Base-by-base conservation (phyloP, 2,888 invertebrate species). In the Mythimna pallens region DNA sequence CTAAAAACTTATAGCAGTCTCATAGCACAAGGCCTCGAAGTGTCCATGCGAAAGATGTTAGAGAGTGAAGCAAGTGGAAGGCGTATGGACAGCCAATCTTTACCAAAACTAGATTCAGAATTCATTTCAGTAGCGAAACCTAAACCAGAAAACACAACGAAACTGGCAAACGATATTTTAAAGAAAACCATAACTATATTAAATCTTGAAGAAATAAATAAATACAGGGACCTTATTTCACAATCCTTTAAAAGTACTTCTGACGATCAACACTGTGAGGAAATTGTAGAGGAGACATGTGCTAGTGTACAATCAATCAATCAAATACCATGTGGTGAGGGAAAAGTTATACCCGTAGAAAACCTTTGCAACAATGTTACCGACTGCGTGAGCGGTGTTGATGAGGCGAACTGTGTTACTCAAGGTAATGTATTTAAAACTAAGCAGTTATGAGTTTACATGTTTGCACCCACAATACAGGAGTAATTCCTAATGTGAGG, bases 371-470 rank as follows among this genome's bases (percentile, higher is more conserved):
- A 95, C 80, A 93, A 92, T 50, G 77, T 83, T 2, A 57, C 73
- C 43, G 92, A 95, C 65, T 95, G 95, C 64, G 59, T 79, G 3
- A 92, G 92, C 76, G 84, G 80, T 77, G 89, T 92, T 4, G 95
- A 95, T 78, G 95, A 95, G 89, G 81, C 73, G 43, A 83, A 92
- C 73, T 95, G 94, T 83, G 78, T 83, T 57, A 70, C 80, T 70
- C 89, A 92, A 90, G 93, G 94, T 94, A 84, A 70, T 59, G 2
- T 69, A 9, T 17, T 52, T 17, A 22, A 52, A n/a, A n/a, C 9
- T 20, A 50, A 9, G 36, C 36, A 36, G 36, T 2, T 40, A 40
- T 43, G 5, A 47, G 14, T 3, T 17, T 47, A 47, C 43, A 12
- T 43, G 10, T 43, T 43, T 43, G 43, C 14, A 47, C 43, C 43